Conservation (phyloP, 1,140 invertebrate genomes). For the Polypedilum vanderplanki region DNA sequence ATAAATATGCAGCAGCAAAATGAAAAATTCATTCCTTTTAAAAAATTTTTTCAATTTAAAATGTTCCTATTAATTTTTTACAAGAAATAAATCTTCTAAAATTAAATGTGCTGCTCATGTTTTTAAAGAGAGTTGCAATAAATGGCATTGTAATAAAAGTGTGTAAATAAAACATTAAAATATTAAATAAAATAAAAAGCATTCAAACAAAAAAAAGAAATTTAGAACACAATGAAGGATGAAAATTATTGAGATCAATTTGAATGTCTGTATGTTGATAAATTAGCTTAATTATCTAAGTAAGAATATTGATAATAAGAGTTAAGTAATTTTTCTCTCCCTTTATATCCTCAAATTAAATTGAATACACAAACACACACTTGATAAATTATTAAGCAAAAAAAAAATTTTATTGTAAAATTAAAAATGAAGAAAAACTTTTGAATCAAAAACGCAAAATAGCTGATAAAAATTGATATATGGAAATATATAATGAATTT, state of each 20-base stretch:
- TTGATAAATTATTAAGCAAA: background rate
- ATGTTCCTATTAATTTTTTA: no score
- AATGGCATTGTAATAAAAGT: no score
- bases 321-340: constrained; percentile 13
- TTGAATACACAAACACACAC: background rate
- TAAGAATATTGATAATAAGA: background rate
- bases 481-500: constrained; percentile 2
- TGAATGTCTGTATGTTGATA: constrained; percentile 18
- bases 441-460: constrained; percentile 11
- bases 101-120: no score
- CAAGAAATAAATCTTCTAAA: no score
- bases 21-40: no score
- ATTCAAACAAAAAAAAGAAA: no score
- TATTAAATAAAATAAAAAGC: no score
- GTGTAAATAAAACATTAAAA: no score
- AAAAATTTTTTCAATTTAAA: no score
- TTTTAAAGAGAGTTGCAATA: no score
- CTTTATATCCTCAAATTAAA: background rate
- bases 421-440: background rate
- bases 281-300: background rate
- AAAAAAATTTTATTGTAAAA: background rate
- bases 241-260: background rate
- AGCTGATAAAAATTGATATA: constrained; percentile 19
- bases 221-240: no score
- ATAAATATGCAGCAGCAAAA: no score